Evolutionary conservation across 2,888 invertebrate genomes (phyloP).

Genomic region (Dolichomitus sp.): DNA sequence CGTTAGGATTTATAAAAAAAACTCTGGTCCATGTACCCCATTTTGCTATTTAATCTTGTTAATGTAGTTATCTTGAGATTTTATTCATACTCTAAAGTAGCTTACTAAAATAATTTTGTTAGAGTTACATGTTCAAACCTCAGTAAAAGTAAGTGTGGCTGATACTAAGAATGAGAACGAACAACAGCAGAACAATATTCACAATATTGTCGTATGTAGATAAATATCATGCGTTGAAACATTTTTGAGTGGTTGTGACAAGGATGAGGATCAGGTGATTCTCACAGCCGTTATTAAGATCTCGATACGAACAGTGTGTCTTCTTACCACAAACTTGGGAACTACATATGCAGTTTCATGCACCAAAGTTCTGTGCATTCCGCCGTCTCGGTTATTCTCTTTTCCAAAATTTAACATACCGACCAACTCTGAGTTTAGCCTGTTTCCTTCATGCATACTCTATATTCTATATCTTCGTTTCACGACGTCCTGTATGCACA

Average conservation of each 20-base stretch:
- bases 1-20: neutral
- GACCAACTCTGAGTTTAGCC: constrained; percentile 11
- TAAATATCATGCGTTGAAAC: neutral
- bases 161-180: neutral
- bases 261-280: neutral
- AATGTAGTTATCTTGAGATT: neutral
- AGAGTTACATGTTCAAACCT: neutral
- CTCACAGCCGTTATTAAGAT: neutral
- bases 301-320: neutral
- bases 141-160: neutral
- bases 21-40: neutral
- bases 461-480: constrained; percentile 26
- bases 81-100: neutral
- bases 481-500: constrained; percentile 14
- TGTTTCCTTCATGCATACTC: constrained; percentile 43
- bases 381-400: constrained; percentile 36
- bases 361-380: constrained; percentile 27
- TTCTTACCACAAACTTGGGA: neutral
- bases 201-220: neutral
- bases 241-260: neutral
- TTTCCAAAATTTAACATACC: constrained; percentile 20
- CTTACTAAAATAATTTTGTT: neutral
- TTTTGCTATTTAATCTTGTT: neutral
- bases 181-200: neutral
- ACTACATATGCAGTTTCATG: neutral